Base-by-base conservation (phyloP, 2,113 vertebrate species). In the Oncorhynchus masou region DNA sequence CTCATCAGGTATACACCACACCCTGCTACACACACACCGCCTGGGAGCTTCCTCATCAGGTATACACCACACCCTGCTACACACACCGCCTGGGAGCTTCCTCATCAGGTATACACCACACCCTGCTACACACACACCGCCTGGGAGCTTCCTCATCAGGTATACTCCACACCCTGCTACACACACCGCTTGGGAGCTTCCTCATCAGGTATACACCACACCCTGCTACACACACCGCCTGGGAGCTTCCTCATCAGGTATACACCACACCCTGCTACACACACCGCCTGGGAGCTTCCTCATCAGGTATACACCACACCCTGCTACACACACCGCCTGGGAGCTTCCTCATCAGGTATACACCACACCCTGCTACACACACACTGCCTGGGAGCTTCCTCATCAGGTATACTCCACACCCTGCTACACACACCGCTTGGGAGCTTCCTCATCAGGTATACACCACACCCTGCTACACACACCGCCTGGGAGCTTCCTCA, bases 211-310 rank as follows among this genome's bases (percentile, higher is more conserved):
- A 84, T 39, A 7, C 97, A 98, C 0, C 77, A 88, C 75, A 93
- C 92, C 70, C 94, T 99, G 39, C 85, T 85, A 3, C 34, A 79
- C 0, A 91, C 95, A 62, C 91, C 93, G 0, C 84, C 92, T 78
- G 97, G 97, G 66, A 97, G 96, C 19, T 99, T 98, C 81, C 93
- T 99, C 75, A 94, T 99, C 90, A 95, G 98, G 85, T 92, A 84
- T 45, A 7, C 97, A 98, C 0, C 77, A 89, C 75, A 93, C 92
- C 71, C 94, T 99, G 39, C 85, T 86, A 3, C 34, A 79, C 0
- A 91, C 95, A 62, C 91, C 93, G 0, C 84, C 92, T 77, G 97
- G 97, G 65, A 97, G 96, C 19, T 99, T 98, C 81, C 93, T 99
- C 76, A 94, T 99, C 90, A 95, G 98, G 85, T 91, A 84, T 12